Percentiles rank a stretch among this genome's conserved stretches.
Conservation (phyloP, 2,797 vertebrate species). For the Crocodylus rhombifer region DNA sequence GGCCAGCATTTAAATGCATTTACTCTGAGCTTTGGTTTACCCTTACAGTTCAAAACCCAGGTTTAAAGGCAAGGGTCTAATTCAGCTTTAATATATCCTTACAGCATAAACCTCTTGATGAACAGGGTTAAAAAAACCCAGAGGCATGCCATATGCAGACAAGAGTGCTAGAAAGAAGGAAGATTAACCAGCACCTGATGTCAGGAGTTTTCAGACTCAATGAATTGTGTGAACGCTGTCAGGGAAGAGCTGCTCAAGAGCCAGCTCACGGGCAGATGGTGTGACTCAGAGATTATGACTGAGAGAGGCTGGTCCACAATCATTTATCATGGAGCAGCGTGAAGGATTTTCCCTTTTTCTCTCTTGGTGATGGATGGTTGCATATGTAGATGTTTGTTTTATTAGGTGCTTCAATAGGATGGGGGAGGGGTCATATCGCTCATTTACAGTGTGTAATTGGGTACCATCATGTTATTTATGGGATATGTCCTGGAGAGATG, state of each 20-base stretch:
- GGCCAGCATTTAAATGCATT: background rate
- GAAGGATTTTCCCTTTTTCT: too few species aligned
- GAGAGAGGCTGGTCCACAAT: too few species aligned
- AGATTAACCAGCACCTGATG: background rate
- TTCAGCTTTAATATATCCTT: background rate
- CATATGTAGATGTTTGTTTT: too few species aligned
- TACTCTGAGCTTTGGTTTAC: background rate
- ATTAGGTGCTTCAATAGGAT: background rate
- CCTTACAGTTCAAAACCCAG: background rate
- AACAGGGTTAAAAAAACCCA: background rate
- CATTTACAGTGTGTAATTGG: background rate
- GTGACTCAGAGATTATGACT: background rate
- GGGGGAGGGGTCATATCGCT: background rate
- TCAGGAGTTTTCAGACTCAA: background rate
- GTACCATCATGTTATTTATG: background rate
- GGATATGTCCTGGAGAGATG: background rate
- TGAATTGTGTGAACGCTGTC: background rate
- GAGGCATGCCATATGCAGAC: background rate
- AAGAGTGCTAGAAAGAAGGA: conserved; percentile 16
- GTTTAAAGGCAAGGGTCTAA: background rate
- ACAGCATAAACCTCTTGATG: conserved; percentile 1
- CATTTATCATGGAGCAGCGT: too few species aligned
- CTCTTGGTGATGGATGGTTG: too few species aligned
- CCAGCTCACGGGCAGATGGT: too few species aligned
- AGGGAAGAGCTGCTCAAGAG: background rate